Conservation (phyloP, 1,140 invertebrate genomes). For the Drosophila trapezifrons region DNA sequence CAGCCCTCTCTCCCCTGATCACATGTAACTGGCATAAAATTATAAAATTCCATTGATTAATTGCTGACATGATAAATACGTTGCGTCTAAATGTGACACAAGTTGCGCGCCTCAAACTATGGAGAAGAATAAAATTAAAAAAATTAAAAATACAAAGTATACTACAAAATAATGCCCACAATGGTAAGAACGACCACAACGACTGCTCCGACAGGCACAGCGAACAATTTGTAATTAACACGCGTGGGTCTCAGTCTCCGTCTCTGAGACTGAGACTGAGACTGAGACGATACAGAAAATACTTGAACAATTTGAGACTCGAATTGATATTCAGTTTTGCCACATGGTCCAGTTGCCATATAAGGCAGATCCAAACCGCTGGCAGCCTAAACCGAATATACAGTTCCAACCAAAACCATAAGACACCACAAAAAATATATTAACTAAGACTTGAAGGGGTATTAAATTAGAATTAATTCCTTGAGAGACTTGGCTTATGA, state of each 20-base stretch:
- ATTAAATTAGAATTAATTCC: conserved; percentile 1
- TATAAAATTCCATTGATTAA: conserved; percentile 71
- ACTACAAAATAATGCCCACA: conserved; percentile 64
- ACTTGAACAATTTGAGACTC: conserved; percentile 39
- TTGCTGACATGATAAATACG: conserved; percentile 78
- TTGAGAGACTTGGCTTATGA: not conserved
- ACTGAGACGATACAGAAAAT: conserved; percentile 48
- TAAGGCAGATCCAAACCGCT: conserved; percentile 47
- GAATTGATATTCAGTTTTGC: conserved; percentile 68
- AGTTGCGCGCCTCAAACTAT: conserved; percentile 47
- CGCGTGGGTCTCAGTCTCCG: conserved; percentile 57
- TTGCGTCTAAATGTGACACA: conserved; percentile 75
- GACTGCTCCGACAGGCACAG: conserved; percentile 60
- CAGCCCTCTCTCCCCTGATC: conserved; percentile 8
- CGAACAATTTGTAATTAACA: conserved; percentile 80
- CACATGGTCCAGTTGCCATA: conserved; percentile 72
- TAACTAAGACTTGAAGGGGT: not conserved
- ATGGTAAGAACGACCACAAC: conserved; percentile 71
- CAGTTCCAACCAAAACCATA: conserved; percentile 31
- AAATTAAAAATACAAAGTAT: conserved; percentile 23
- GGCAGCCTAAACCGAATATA: conserved; percentile 43
- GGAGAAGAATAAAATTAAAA: conserved; percentile 42
- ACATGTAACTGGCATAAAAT: conserved; percentile 50
- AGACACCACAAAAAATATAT: not conserved
- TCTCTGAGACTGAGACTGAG: conserved; percentile 3